Base-by-base conservation (phyloP, 2,888 invertebrate genomes). In the Dicycla oo region DNA sequence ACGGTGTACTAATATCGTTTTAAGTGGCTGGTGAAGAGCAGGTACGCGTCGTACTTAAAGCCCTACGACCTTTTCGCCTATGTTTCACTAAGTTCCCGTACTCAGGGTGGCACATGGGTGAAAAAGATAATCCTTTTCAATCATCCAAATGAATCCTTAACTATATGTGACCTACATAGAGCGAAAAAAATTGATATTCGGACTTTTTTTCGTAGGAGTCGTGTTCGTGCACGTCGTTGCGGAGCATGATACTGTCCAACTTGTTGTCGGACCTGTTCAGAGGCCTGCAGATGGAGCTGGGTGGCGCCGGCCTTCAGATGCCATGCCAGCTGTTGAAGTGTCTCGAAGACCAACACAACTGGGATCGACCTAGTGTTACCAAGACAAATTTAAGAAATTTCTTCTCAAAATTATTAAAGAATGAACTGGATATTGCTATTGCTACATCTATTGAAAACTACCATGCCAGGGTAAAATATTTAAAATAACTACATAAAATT, bases 291-390 rank as follows among this genome's bases (percentile, higher is more conserved):
- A 69, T 88, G 0, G 95, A 95, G 82, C 75, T 95, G 56, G 86
- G 87, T 0, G 88, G 75, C 1, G 78, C 88, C 0, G 90, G 90
- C 1, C 62, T 84, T 0, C 75, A 88, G 57, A 95, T 96, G 95
- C 94, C 96, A 0, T 96, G 96, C 77, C 91, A 94, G 69, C 80
- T 95, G 64, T 86, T 96, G 3, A 95, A 95, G 81, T 96, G 96
- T 61, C 89, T 96, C 11, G 95, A 95, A 53, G 95, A 95, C 69
- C 89, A 88, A 54, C 95, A 95, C 73, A 94, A 92, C 72, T 96
- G 95, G 96, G 95, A 95, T 54, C 88, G 90, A 30, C 69, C 91
- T 5, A 91, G 90, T 63, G 72, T 87, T 4, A 86, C 91, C n/a
- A 95, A 94, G 79, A 89, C 88, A 0, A 93, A 92, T 78, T 86